Evolutionary conservation across 2,888 invertebrate species (phyloP), one percentile per base, ranked within the genome.

Genomic region (Drosophila kambysellisi): DNA sequence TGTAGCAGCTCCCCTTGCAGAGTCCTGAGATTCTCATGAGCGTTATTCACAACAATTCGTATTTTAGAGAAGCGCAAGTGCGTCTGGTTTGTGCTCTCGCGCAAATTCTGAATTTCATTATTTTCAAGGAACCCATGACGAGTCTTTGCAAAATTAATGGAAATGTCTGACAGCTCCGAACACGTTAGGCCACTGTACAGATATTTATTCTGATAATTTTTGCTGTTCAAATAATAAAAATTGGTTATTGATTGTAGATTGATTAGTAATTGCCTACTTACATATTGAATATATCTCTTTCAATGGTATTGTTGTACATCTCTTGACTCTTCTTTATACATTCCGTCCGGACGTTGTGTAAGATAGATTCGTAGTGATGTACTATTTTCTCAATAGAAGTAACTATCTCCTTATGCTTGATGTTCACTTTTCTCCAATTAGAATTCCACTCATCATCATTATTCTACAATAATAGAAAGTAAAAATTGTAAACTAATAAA

Each of bases 281-380:
- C 83, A 86, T 41, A n/a, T 74, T 53, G 39, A 59, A 88, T 15
- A 60, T 52, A 56, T 88, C 83, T 8, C n/a, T 46, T 0, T 54
- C 15, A 11, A 43, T 15, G 6, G 35, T 52, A 7, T 30, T 56
- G 0, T 71, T 53, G 6, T 54, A 51, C 1, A 73, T 39, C 4
- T 62, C 48, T 37, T 63, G 53, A 11, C 79, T 70, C 17, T 17
- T 25, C 1, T 25, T 57, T 2, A 83, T 33, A 6, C 20, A 48
- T 11, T 15, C 37, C 0, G 30, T 30, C 0, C 70, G 65, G 11
- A 72, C 56, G 12, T 11, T 37, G 1, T 71, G 53, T n/a, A 83
- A 46, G 9, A 48, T 35, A 0, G 84, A 73, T n/a, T 76, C 66
- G 9, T 60, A 87, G 20, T 62, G 60, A 1, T 20, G 6, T 7